phyloP scores from a whole-genome alignment of 2,797 vertebrate genomes.

The Hydrolagus colliei region DNA sequence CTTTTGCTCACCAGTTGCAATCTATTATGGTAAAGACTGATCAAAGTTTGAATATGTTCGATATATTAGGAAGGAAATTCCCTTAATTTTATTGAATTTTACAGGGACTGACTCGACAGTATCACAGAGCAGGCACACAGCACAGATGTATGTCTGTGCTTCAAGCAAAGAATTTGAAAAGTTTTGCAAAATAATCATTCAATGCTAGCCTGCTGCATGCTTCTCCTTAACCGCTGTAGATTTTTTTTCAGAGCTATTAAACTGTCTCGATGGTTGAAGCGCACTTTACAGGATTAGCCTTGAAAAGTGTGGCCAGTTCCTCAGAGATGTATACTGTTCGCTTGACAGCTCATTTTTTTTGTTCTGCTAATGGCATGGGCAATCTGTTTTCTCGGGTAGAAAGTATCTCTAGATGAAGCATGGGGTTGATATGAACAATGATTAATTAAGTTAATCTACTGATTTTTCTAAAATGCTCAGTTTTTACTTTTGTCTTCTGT shows the following conservation, averaged over 20 bases:
- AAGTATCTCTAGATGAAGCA: background rate
- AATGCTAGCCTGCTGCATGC: constrained; percentile 36
- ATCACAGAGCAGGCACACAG: constrained; percentile 21
- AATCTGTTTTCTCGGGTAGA: background rate
- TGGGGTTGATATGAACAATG: background rate
- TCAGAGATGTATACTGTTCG: constrained; percentile 34
- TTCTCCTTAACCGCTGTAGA: constrained; percentile 34
- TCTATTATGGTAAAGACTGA: constrained; percentile 38
- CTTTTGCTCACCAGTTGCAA: constrained; percentile 42
- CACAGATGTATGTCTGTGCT: constrained; percentile 38
- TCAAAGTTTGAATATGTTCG: constrained; percentile 32
- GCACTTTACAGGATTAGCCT: constrained; percentile 34
- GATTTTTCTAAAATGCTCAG: background rate
- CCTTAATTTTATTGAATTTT: constrained; percentile 42
- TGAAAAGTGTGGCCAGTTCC: constrained; percentile 27
- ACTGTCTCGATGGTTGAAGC: constrained; percentile 33
- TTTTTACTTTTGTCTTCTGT: background rate
- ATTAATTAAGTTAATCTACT: background rate
- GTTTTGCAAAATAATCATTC: constrained; percentile 38
- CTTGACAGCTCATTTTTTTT: constrained; percentile 36
- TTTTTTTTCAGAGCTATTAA: constrained; percentile 41
- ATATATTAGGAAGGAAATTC: constrained; percentile 40
- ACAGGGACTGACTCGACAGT: constrained; percentile 37
- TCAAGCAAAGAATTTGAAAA: constrained; percentile 35
- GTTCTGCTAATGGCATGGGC: constrained; percentile 7